A percentile compares a stretch with the other conserved stretches of the same genome.
Evolutionary conservation across 2,113 vertebrate species (phyloP).

Genomic region (Tinamus guttatus): DNA sequence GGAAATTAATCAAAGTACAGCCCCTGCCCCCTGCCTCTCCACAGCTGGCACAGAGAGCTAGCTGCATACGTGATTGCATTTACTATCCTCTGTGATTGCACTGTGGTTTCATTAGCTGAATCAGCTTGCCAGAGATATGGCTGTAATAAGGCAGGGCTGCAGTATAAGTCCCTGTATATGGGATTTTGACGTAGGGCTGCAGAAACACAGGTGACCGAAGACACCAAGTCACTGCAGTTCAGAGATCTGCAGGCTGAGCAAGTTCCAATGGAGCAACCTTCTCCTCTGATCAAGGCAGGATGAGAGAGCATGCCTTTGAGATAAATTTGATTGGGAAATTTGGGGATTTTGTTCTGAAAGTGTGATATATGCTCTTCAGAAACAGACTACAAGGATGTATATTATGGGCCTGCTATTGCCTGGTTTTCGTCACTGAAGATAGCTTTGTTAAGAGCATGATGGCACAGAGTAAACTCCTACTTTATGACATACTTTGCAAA

Average conservation of each 20-base stretch:
- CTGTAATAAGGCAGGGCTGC: neutral
- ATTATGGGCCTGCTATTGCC: neutral
- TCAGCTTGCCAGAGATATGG: neutral
- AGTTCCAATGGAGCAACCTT: neutral
- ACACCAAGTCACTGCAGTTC: neutral
- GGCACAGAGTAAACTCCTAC: neutral
- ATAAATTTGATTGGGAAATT: neutral
- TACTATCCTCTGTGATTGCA: accelerated
- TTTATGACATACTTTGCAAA: neutral
- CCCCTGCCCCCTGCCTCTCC: neutral
- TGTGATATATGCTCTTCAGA: accelerated
- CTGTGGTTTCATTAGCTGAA: neutral
- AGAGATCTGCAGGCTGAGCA: neutral
- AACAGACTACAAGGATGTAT: neutral
- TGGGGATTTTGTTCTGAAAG: neutral
- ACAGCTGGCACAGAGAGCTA: neutral
- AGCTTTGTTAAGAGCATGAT: neutral
- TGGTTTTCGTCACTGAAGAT: neutral
- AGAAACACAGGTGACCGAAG: neutral
- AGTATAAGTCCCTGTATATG: neutral
- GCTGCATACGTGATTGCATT: neutral
- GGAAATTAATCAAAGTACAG: conserved; percentile 15
- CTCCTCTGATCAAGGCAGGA: neutral
- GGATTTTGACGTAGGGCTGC: neutral
- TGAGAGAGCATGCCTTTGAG: accelerated